Evolutionary conservation across 2,888 invertebrate genomes (phyloP).

Genomic region (Hydroisotoma schaefferi): DNA sequence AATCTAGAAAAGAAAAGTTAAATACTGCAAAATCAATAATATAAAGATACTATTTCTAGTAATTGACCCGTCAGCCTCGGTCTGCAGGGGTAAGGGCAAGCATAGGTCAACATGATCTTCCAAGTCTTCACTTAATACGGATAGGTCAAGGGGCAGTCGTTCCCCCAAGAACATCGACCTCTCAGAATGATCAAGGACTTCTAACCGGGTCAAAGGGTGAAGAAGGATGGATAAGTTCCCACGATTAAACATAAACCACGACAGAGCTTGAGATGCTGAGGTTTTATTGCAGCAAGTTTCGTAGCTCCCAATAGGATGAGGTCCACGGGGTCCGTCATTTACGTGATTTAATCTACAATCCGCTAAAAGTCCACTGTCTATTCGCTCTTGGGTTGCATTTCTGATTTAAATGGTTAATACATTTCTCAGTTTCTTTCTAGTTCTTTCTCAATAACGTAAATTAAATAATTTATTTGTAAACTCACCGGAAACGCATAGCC

Average conservation of each 20-base stretch:
- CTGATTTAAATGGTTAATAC: slow-evolving; percentile 14
- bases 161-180: slow-evolving; percentile 43
- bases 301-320: slow-evolving; percentile 40
- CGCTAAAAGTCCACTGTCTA: slow-evolving; percentile 35
- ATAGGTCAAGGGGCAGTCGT: slow-evolving; percentile 32
- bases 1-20: background rate
- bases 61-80: background rate
- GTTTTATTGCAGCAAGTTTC: slow-evolving; percentile 47
- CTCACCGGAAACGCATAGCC: slow-evolving; percentile 40
- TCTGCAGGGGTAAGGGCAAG: slow-evolving; percentile 17
- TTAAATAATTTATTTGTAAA: too few species aligned
- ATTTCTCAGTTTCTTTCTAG: too few species aligned
- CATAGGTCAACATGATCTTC: slow-evolving; percentile 37
- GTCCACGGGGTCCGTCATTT: slow-evolving; percentile 40
- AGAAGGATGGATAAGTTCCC: slow-evolving; percentile 43
- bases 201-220: slow-evolving; percentile 41
- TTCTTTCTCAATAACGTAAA: too few species aligned
- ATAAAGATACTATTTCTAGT: background rate
- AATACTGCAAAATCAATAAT: background rate
- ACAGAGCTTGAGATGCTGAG: slow-evolving; percentile 30
- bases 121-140: slow-evolving; percentile 30
- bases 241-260: slow-evolving; percentile 44
- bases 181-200: slow-evolving; percentile 41
- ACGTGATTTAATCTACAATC: slow-evolving; percentile 39
- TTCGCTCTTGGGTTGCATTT: slow-evolving; percentile 33